Evolutionary conservation across 2,888 invertebrate species (phyloP).

Genomic region (Erebia ligea): DNA sequence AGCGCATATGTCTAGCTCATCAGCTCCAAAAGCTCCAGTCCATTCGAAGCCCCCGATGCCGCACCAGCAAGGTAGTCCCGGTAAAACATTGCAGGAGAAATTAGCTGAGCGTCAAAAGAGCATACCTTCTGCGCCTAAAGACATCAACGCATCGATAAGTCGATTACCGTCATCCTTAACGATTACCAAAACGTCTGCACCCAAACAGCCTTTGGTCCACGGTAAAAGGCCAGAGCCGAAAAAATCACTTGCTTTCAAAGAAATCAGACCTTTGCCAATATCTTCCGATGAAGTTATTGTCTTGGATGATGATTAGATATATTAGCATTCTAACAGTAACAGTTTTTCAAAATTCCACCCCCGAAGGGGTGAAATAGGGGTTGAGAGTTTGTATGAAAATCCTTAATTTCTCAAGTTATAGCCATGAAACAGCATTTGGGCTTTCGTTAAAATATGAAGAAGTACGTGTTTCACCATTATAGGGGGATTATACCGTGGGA

Average conservation of each 20-base stretch:
- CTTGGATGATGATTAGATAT: slow-evolving; percentile 69
- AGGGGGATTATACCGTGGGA: no score
- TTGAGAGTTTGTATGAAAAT: no score
- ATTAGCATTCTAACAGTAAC: no score
- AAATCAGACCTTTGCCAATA: slow-evolving; percentile 61
- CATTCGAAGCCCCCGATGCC: slow-evolving; percentile 69
- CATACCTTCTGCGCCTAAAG: slow-evolving; percentile 58
- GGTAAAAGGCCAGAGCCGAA: slow-evolving; percentile 63
- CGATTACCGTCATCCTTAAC: slow-evolving; percentile 80
- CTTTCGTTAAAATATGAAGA: no score
- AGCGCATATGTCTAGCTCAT: slow-evolving; percentile 64
- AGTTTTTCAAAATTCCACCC: no score
- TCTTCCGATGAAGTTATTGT: slow-evolving; percentile 72
- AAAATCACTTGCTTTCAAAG: slow-evolving; percentile 61
- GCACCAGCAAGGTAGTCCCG: slow-evolving; percentile 79
- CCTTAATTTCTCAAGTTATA: no score
- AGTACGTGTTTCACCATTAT: no score
- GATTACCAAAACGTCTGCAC: slow-evolving; percentile 71
- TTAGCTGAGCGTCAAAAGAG: slow-evolving; percentile 86
- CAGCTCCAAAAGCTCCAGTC: slow-evolving; percentile 56
- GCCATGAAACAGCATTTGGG: no score
- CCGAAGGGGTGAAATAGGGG: no score
- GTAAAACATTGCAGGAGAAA: slow-evolving; percentile 87
- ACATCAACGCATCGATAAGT: slow-evolving; percentile 69
- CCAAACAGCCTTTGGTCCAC: slow-evolving; percentile 49